Conservation (phyloP, 2,113 vertebrate species). For the Carlito syrichta region DNA sequence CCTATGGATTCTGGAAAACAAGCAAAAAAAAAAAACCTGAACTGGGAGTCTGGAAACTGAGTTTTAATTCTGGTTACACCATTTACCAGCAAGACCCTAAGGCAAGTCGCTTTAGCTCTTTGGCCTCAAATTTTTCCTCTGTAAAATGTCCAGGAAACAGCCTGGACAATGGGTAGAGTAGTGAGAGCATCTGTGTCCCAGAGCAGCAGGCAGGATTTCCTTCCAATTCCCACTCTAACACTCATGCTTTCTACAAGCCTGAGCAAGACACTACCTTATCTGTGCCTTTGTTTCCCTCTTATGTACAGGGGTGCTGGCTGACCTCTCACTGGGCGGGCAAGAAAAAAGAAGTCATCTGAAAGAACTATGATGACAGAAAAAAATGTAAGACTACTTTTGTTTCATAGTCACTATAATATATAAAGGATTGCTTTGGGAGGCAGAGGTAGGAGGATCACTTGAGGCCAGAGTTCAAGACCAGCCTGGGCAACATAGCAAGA, state of each 20-base stretch:
- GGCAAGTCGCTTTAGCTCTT: not conserved
- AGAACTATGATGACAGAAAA: not conserved
- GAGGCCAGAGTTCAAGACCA: no score
- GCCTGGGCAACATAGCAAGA: no score
- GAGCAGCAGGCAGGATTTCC: not conserved
- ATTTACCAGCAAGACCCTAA: not conserved
- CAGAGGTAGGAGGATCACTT: no score
- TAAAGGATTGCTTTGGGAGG: not conserved
- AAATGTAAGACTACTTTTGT: not conserved
- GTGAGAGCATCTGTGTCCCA: fast-evolving
- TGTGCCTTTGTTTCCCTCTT: not conserved
- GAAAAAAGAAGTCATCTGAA: not conserved
- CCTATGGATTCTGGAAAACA: not conserved
- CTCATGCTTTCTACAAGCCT: not conserved
- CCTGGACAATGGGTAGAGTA: fast-evolving
- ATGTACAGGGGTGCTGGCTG: not conserved
- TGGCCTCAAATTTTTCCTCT: not conserved
- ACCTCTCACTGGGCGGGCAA: not conserved
- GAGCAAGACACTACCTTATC: not conserved
- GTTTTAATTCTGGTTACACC: not conserved
- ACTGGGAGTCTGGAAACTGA: not conserved
- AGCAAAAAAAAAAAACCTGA: not conserved
- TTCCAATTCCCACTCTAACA: not conserved
- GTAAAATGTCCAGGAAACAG: not conserved
- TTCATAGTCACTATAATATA: not conserved